These are phyloP conservation scores for Onychomys arenicola DNA, from an alignment of 2,797 vertebrate species.

Conservation along the genomic window DNA sequence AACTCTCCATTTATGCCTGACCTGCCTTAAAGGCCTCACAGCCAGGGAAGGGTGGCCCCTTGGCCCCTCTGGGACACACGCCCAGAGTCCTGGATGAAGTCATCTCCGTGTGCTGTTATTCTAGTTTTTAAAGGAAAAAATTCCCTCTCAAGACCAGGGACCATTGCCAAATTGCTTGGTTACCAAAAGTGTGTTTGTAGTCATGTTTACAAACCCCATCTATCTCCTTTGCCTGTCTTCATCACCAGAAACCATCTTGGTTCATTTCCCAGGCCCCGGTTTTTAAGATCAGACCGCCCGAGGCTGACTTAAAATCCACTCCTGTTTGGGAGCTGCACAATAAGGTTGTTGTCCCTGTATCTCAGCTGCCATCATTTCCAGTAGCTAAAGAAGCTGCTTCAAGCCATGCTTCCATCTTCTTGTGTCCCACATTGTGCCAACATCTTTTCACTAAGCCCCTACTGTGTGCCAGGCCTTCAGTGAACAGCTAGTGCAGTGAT, in stretches of 20 bases:
- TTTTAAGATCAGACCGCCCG: constrained; percentile 12
- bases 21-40: neutral
- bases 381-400: neutral
- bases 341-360: constrained; percentile 27
- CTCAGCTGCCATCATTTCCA: neutral
- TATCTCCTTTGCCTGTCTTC: constrained; percentile 68
- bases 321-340: neutral
- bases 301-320: neutral
- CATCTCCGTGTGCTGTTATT: constrained; percentile 74
- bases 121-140: constrained; percentile 75
- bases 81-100: constrained; percentile 25
- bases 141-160: constrained; percentile 71
- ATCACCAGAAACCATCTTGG: constrained; percentile 44
- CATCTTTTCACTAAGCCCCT: neutral
- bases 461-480: neutral
- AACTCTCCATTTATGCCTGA: no score
- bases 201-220: constrained; percentile 83
- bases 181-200: constrained; percentile 84
- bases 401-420: accelerated
- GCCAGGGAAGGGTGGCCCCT: neutral
- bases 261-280: constrained; percentile 62
- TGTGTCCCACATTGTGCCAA: accelerated
- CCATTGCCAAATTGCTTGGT: constrained; percentile 83
- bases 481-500: no score
- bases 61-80: neutral